Base-by-base conservation (phyloP, 1,140 invertebrate genomes). In the Cataglyphis hispanica region DNA sequence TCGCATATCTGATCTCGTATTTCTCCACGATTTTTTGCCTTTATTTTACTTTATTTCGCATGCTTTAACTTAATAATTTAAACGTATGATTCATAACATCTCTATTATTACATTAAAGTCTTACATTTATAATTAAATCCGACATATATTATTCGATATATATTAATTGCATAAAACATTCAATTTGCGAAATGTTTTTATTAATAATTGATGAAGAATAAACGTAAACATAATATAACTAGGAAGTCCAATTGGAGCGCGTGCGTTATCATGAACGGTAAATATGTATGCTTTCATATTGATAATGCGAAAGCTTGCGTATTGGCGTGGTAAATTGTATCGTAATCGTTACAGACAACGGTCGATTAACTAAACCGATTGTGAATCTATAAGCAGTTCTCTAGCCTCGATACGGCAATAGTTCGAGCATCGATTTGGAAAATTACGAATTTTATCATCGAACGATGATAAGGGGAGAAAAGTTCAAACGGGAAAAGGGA, bases 381-480 rank as follows among this genome's bases (percentile, higher is more conserved):
- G 16, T 64, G n/a, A 34, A 46, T 63, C 11, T 16, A 22, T 63
- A 46, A 43, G 34, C 46, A 64, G 13, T 37, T 66, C 2, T 22
- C 5, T 37, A 34, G 27, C 0, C 25, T 64, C 11, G 4, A 31
- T 64, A 40, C 25, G 3, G 11, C 25, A 31, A 27, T 11, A 60
- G n/a, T 25, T 50, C 13, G 16, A 56, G 22, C 61, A 64, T 4
- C 10, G 58, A 8, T 2, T 72, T 46, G 76, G 43, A 83, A 89
- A 78, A 86, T 88, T 8, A 31, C n/a, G 67, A 53, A 77, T 22
- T 74, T 22, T 67, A 70, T 78, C 4, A 61, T 11, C 40, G 25
- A 1, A 67, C 7, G 3, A 67, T 63, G n/a, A 31, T 22, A 6
- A 50, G 46, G 4, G 34, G n/a, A 25, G 66, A 27, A 11, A 1